phyloP scores from a whole-genome alignment of 1,140 invertebrate genomes.

The Branchinecta lindahli region DNA sequence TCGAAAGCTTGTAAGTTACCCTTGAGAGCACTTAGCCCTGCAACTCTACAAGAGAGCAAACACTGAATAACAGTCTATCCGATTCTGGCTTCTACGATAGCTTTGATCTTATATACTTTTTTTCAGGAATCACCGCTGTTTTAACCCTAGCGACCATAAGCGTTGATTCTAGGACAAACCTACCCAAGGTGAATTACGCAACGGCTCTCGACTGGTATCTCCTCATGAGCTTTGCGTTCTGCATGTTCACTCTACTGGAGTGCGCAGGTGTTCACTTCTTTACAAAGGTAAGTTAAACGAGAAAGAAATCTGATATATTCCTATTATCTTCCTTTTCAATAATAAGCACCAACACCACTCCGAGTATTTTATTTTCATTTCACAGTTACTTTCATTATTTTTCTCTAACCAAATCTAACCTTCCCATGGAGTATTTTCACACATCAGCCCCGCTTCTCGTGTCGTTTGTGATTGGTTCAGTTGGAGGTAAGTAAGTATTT shows the following conservation, averaged over 20 bases:
- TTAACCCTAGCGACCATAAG: slow-evolving; percentile 79
- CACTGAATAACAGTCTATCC: no score
- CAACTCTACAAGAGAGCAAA: no score
- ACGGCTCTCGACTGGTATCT: slow-evolving; percentile 41
- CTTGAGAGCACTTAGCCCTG: no score
- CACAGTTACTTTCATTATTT: no score
- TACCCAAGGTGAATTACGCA: slow-evolving; percentile 64
- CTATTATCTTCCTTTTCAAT: slow-evolving; percentile 9
- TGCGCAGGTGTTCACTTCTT: slow-evolving; percentile 91
- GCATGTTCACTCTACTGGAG: slow-evolving; percentile 77
- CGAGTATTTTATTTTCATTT: no score
- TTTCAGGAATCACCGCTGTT: slow-evolving; percentile 70
- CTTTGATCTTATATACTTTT: neutral
- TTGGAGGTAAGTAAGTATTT: no score
- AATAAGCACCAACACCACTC: neutral
- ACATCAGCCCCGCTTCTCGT: no score
- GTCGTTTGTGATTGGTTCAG: no score
- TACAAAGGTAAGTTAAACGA: slow-evolving; percentile 47
- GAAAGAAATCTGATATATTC: slow-evolving; percentile 3
- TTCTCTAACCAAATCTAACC: no score
- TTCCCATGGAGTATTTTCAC: no score
- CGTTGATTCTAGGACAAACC: slow-evolving; percentile 70
- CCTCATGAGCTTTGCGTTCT: slow-evolving; percentile 82
- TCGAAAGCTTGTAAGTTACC: no score
- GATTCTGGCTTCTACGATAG: no score